Evolutionary conservation across 2,888 invertebrate genomes (phyloP), one percentile per base, ranked within the genome.

Genomic region (Crioceris asparagi): DNA sequence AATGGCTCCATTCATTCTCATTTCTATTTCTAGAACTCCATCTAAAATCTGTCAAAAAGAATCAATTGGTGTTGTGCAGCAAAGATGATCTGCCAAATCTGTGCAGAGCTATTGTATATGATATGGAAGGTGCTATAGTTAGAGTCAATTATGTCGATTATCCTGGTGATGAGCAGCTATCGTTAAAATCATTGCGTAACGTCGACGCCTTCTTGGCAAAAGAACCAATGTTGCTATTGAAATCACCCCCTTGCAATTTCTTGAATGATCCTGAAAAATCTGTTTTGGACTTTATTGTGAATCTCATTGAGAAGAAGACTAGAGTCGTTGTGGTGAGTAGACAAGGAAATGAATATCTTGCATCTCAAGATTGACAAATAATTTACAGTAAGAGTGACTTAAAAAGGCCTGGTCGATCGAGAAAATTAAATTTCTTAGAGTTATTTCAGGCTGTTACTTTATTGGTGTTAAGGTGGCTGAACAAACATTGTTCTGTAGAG

Each of bases 81-180:
- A 46, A 45, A 32, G 49, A 53, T 31, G 45, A 39, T 3, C 14
- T 40, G 6, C 35, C 41, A 2, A 43, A 43, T 23, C 30, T 56
- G 16, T 52, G 48, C 29, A 45, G 60, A 35, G 58, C 49, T 0
- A n/a, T n/a, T n/a, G n/a, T n/a, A n/a, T n/a, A n/a, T n/a, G 21
- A 6, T 21, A 7, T 21, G 10, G 21, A 21, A 10, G 6, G 21
- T 21, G 33, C 36, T 10, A 34, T 30, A 16, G 55, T 48, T 3
- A 44, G 46, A 10, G 40, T 59, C 3, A 48, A 52, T 17, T 58
- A 52, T 35, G 17, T 57, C 6, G 61, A 61, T 45, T 53, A 53
- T 36, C 43, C 49, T 7, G 53, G 53, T 21, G 44, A 39, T 15
- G 52, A 49, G 17, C 32, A 36, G 5, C 14, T 55, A 14, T 40